Base-by-base conservation (phyloP, 2,888 invertebrate species). In the Melanargia galathea region DNA sequence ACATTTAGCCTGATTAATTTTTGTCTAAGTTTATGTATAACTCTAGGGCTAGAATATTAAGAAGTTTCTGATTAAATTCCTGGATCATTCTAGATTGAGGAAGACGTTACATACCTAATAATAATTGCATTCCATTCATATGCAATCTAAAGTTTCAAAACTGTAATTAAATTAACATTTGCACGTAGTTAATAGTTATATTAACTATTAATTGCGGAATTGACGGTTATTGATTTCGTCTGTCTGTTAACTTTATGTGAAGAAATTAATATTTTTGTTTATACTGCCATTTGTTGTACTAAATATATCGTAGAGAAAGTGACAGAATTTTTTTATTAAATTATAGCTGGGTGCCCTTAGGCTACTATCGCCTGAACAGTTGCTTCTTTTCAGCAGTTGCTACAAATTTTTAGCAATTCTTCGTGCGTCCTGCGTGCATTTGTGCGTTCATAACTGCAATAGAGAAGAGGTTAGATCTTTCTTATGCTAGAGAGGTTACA, bases 101-200 rank as follows among this genome's bases (percentile, higher is more conserved):
- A 16, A 43, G 43, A 18, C 43, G 18, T 43, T 43, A 43, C 43
- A 43, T 43, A n/a, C n/a, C n/a, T n/a, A n/a, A n/a, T n/a, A n/a
- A n/a, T n/a, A 43, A 40, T 43, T 43, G 8, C 18, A 2, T 43
- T 43, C 16, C 16, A 43, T 18, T 43, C 2, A n/a, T 18, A 43
- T 43, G 43, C 43, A 43, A 18, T 43, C 35, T 13, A 35, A 43
- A 18, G 43, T 18, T 43, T 18, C 18, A 1, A 18, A 43, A 43
- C 43, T 43, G 16, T 16, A 18, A 43, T 43, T 43, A 40, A 40
- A 7, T 40, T 16, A 43, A 43, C 43, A 43, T 43, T 43, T 13
- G 13, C 5, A n/a, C 38, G n/a, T n/a, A n/a, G 11, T 38, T 2
- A 16, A 38, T 40, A 40, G 8, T 7, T 8, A 43, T 7, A 13